These are phyloP conservation scores for Bilobella aurantiaca DNA, from an alignment of 1,140 invertebrate genomes.

Conservation along the genomic window DNA sequence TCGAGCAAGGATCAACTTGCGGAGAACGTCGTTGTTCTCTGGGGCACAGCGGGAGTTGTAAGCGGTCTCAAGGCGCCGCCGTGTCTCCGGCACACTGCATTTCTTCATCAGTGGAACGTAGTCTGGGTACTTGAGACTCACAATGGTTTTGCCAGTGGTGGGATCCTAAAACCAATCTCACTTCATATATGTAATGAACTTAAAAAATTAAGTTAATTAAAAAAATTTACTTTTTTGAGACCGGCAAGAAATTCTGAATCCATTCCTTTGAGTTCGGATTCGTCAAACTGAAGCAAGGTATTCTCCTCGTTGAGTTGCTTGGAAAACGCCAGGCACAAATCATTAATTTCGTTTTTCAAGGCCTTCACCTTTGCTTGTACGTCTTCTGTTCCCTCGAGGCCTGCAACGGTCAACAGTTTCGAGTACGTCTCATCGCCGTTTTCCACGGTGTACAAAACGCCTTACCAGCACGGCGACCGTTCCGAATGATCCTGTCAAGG, in stretches of 20 bases:
- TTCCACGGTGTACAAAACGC: too few species aligned
- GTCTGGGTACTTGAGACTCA: conserved; percentile 48
- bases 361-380: conserved; percentile 43
- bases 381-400: too few species aligned
- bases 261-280: conserved; percentile 44
- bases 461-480: too few species aligned
- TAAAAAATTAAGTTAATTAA: neutral
- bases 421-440: too few species aligned
- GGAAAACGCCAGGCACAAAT: conserved; percentile 45
- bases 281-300: conserved; percentile 43
- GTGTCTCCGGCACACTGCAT: conserved; percentile 42
- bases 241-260: conserved; percentile 40
- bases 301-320: conserved; percentile 46
- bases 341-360: conserved; percentile 45
- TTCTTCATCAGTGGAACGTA: conserved; percentile 48
- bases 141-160: conserved; percentile 40
- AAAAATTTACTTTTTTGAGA: conserved; percentile 21
- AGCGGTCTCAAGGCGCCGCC: conserved; percentile 42
- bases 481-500: too few species aligned
- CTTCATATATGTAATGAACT: neutral
- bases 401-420: too few species aligned
- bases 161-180: conserved; percentile 1
- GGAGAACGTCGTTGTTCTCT: conserved; percentile 45
- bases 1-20: conserved; percentile 45
- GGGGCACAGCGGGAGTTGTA: conserved; percentile 46